phyloP scores from a whole-genome alignment of 2,113 vertebrate genomes.

The Phainopepla nitens region DNA sequence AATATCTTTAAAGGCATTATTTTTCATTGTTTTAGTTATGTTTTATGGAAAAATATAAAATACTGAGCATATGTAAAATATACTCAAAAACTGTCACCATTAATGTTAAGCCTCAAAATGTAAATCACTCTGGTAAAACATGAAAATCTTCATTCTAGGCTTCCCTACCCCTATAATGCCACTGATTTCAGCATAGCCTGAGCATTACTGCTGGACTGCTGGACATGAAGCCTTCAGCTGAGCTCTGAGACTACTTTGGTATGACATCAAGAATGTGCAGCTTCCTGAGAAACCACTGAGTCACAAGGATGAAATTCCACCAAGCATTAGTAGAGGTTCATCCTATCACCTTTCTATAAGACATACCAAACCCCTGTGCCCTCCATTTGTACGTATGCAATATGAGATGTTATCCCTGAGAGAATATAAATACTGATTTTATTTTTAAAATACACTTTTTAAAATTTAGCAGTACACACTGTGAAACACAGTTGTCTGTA shows the following conservation, averaged over 20 bases:
- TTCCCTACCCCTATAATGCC: neutral
- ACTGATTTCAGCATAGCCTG: neutral
- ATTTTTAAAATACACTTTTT: neutral
- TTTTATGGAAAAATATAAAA: neutral
- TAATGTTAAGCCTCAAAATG: neutral
- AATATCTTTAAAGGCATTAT: neutral
- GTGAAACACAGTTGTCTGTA: neutral
- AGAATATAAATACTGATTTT: neutral
- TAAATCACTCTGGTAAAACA: neutral
- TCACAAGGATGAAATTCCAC: neutral
- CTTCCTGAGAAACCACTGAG: neutral
- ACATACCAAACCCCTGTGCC: neutral
- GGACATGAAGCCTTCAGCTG: neutral
- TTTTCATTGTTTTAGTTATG: neutral
- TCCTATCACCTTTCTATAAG: neutral
- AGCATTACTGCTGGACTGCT: neutral
- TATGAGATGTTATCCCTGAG: neutral
- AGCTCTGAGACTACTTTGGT: neutral
- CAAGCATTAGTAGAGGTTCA: neutral
- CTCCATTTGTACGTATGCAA: neutral
- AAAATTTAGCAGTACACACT: neutral
- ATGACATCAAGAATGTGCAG: fast-evolving
- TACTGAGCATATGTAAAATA: neutral
- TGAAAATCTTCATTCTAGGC: neutral
- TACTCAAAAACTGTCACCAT: fast-evolving